Conservation (phyloP, 2,113 vertebrate genomes). For the Echinops telfairi region DNA sequence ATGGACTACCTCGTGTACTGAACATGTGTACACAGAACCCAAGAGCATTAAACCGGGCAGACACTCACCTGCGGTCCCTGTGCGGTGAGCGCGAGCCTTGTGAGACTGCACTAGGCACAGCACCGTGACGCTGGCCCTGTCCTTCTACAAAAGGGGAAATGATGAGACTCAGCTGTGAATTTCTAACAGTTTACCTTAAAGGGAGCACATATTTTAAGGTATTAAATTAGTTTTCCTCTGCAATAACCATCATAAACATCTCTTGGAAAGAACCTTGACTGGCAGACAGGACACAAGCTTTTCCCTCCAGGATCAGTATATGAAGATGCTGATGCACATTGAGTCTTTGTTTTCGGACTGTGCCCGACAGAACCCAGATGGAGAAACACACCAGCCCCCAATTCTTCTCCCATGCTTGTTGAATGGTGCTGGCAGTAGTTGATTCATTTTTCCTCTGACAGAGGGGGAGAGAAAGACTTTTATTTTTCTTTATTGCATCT, state of each 20-base stretch:
- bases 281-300: background rate
- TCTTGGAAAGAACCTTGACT: background rate
- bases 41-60: background rate
- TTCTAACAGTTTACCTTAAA: background rate
- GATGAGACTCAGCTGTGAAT: background rate
- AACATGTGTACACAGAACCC: background rate
- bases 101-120: no score
- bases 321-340: background rate
- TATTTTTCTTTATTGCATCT: background rate
- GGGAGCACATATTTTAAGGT: background rate
- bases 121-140: background rate
- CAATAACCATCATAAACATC: background rate
- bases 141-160: background rate
- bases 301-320: background rate
- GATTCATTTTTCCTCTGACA: slow-evolving; percentile 15
- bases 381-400: background rate
- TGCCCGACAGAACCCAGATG: background rate
- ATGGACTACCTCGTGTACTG: background rate
- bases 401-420: background rate
- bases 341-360: background rate
- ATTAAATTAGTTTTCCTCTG: background rate
- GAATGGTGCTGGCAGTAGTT: background rate
- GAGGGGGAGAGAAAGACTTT: background rate
- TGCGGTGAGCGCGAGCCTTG: rapidly evolving
- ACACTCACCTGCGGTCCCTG: rapidly evolving